Evolutionary conservation across 2,113 vertebrate genomes (phyloP).

Genomic region (Rhea americana): DNA sequence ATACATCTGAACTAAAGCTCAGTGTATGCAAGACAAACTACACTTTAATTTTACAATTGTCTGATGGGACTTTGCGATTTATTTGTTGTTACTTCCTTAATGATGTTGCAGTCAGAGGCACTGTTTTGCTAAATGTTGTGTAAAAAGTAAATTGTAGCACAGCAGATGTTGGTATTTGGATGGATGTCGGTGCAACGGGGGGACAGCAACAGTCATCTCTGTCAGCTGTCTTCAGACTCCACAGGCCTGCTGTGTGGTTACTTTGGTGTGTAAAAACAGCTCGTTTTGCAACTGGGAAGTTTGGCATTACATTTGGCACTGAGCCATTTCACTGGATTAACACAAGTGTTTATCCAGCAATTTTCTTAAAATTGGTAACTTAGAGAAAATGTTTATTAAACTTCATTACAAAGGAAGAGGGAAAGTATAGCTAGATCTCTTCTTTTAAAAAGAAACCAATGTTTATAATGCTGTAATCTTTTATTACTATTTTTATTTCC

Average conservation of each 20-base stretch:
- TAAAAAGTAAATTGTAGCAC: conserved; percentile 91
- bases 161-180: conserved; percentile 89
- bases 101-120: conserved; percentile 83
- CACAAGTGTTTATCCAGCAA: conserved; percentile 72
- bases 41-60: conserved; percentile 75
- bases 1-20: conserved; percentile 65
- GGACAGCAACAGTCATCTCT: conserved; percentile 82
- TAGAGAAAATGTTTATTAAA: conserved; percentile 24
- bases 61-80: conserved; percentile 73
- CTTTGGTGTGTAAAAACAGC: conserved; percentile 92
- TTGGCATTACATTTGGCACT: conserved; percentile 73
- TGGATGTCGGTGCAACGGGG: conserved; percentile 79
- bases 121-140: conserved; percentile 92
- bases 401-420: conserved; percentile 10
- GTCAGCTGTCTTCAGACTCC: conserved; percentile 81
- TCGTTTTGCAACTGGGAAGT: conserved; percentile 83
- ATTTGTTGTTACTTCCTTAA: conserved; percentile 79
- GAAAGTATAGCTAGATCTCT: background rate
- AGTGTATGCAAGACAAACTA: conserved; percentile 66
- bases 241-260: conserved; percentile 91
- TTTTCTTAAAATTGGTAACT: conserved; percentile 66
- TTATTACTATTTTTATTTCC: background rate
- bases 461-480: background rate
- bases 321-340: conserved; percentile 56
- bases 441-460: background rate